Conservation (phyloP, 2,888 invertebrate species). For the Hydrotaea cyrtoneurina region DNA sequence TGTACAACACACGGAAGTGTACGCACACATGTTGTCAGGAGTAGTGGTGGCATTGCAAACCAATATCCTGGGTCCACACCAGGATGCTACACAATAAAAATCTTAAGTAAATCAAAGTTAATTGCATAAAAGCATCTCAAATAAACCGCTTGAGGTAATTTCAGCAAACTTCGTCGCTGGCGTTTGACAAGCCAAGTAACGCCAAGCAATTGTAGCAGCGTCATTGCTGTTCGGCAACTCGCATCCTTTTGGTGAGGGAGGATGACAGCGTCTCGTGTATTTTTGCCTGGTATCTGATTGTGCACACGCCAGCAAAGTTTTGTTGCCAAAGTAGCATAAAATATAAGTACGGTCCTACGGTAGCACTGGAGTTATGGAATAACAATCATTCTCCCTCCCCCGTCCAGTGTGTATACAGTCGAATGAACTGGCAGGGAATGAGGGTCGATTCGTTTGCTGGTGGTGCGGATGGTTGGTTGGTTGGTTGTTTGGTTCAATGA, state of each 20-base stretch:
- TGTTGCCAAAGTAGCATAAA: constrained; percentile 7
- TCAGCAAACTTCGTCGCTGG: neutral
- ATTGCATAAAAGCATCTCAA: constrained; percentile 42
- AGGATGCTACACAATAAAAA: constrained; percentile 14
- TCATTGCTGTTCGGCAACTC: neutral
- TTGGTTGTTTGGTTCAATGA: neutral
- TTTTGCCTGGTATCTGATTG: neutral
- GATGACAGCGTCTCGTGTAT: neutral
- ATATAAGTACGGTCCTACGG: neutral
- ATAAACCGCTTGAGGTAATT: constrained; percentile 40
- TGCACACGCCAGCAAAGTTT: constrained; percentile 22
- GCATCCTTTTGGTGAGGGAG: neutral
- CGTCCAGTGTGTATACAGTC: too few species aligned
- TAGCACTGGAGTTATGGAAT: too few species aligned
- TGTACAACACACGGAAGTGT: neutral
- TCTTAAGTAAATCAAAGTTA: constrained; percentile 41
- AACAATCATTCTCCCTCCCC: too few species aligned
- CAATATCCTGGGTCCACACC: neutral
- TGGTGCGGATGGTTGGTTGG: neutral
- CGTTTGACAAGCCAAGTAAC: too few species aligned
- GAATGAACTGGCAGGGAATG: too few species aligned
- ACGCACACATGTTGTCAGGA: neutral
- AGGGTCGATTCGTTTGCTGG: too few species aligned
- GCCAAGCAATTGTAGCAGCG: too few species aligned
- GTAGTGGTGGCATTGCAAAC: neutral